These are phyloP conservation scores for Tragelaphus imberbis DNA, from an alignment of 2,113 vertebrate genomes.

Conservation along the genomic window DNA sequence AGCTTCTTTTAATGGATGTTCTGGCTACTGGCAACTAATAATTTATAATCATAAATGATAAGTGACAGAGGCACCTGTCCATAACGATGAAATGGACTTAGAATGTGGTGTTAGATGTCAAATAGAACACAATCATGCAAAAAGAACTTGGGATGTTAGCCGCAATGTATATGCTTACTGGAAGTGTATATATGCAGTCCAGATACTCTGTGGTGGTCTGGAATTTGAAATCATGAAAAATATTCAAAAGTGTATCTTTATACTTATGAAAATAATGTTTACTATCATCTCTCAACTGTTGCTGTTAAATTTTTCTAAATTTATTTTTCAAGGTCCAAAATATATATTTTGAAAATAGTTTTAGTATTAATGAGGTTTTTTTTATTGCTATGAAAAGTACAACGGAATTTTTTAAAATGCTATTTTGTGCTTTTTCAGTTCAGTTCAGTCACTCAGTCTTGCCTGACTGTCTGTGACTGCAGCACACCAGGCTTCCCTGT, in stretches of 20 bases:
- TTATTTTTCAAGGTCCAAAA: not conserved
- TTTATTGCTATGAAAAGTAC: not conserved
- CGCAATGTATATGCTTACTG: not conserved
- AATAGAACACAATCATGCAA: not conserved
- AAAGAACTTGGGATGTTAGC: conserved; percentile 24
- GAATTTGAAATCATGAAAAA: not conserved
- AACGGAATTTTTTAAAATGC: not conserved
- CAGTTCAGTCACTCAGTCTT: not conserved
- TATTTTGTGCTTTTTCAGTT: not conserved
- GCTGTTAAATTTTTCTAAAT: not conserved
- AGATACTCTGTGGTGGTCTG: not conserved
- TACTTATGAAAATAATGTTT: not conserved
- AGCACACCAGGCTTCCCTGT: not conserved
- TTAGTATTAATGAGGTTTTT: not conserved
- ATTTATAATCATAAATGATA: conserved; percentile 49
- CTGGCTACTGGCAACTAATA: conserved; percentile 29
- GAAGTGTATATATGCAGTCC: not conserved
- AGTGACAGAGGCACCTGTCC: conserved; percentile 38
- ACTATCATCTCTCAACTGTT: conserved; percentile 22
- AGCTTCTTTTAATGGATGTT: conserved; percentile 39
- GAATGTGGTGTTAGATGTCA: conserved; percentile 26
- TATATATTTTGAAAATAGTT: not conserved
- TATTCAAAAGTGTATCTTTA: conserved; percentile 30
- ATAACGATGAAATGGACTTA: conserved; percentile 34
- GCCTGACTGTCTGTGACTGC: not conserved